Base-by-base conservation (phyloP, 1,140 invertebrate genomes). In the Drosophila arizonae region DNA sequence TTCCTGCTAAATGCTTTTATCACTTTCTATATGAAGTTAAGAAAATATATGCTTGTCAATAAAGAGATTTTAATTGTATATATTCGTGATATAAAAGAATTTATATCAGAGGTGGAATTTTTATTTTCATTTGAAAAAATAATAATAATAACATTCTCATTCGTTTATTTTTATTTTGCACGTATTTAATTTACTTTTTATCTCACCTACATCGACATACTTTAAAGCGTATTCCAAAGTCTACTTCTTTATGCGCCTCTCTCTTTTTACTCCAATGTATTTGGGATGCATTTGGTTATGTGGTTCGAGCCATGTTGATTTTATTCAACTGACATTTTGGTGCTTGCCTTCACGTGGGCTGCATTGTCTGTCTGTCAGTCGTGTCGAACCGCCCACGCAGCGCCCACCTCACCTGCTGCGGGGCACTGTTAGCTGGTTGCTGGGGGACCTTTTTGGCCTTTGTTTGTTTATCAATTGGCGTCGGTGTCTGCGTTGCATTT, bases 391-490 rank as follows among this genome's bases (percentile, higher is more conserved):
- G 56, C 64, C 55, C 74, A 55, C 69, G 58, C 65, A 28, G 9
- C 43, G 15, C 3, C 6, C 57, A 13, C 26, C 48, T 13, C 24
- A 24, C 48, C 26, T 15, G 3, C 6, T n/a, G 21, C 6, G 15
- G 6, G 15, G 55, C 41, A 26, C 45, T 13, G 30, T 30, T 24
- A 55, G 60, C 54, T 39, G 30, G 17, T 50, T 67, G 55, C 46
- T 46, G 45, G 57, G 36, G 56, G 76, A 72, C 66, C 74, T 66
- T 73, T 76, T 48, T 46, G 63, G 67, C 52, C 67, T 77, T 73
- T 87, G 79, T 86, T 87, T 81, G 69, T 52, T 73, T 70, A 79
- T 73, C 82, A 87, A 86, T 86, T 86, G 81, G 61, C 81, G 81
- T 70, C 65, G 72, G 82, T 76, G 82, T 81, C 75, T 70, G 58